These are phyloP conservation scores for Lagria hirta DNA, from an alignment of 2,888 invertebrate species.

Conservation along the genomic window DNA sequence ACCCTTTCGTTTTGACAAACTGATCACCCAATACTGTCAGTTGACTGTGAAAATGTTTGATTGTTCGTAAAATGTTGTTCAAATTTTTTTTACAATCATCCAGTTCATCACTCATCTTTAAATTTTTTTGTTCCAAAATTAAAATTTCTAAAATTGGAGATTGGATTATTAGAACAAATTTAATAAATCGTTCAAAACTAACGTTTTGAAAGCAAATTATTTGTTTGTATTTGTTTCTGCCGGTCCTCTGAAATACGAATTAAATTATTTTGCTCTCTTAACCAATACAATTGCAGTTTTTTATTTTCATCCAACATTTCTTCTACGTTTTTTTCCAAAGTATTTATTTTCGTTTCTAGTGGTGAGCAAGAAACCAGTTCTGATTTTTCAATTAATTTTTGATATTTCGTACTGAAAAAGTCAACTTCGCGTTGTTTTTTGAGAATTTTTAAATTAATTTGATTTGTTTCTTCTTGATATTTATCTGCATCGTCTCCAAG, in stretches of 20 bases:
- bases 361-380: conserved; percentile 58
- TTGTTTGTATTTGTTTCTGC: conserved; percentile 66
- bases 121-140: conserved; percentile 73
- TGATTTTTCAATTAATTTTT: conserved; percentile 54
- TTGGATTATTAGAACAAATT: conserved; percentile 4
- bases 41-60: conserved; percentile 63
- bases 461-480: conserved; percentile 54
- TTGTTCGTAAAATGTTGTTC: conserved; percentile 59
- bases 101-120: conserved; percentile 67
- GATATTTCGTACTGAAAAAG: conserved; percentile 57
- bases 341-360: conserved; percentile 64
- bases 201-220: conserved; percentile 74
- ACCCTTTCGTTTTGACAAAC: conserved; percentile 58
- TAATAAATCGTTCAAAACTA: conserved; percentile 37
- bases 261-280: conserved; percentile 73
- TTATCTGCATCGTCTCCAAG: conserved; percentile 54
- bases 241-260: conserved; percentile 69
- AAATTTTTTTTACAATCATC: conserved; percentile 61
- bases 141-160: conserved; percentile 52
- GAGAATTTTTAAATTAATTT: conserved; percentile 52
- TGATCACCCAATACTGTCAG: conserved; percentile 62
- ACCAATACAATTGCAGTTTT: conserved; percentile 71
- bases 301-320: conserved; percentile 64
- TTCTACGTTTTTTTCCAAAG: conserved; percentile 66
- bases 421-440: conserved; percentile 58